Conservation (phyloP, 64 coral and sea anemone genomes). For the Astreopora myriophthalma region DNA sequence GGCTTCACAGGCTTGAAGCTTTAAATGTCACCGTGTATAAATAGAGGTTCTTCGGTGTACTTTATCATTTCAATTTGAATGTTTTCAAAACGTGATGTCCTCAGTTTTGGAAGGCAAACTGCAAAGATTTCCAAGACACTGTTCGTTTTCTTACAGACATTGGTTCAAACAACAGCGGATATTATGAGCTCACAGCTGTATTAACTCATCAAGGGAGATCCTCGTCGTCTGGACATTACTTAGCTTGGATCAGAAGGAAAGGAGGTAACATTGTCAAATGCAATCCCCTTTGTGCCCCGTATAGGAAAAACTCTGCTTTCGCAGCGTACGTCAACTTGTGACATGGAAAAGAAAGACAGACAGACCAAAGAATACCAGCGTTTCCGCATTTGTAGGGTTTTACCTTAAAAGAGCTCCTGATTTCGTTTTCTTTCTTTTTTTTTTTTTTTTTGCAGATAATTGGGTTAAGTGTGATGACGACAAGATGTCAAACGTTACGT, state of each 20-base stretch:
- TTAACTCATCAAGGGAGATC: slow-evolving; percentile 96
- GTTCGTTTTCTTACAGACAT: slow-evolving; percentile 47
- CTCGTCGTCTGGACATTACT: slow-evolving; percentile 96
- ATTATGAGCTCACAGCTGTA: slow-evolving; percentile 92
- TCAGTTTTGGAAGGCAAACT: too few species aligned
- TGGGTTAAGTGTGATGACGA: slow-evolving; percentile 72
- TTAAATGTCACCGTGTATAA: too few species aligned
- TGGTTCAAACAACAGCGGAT: slow-evolving; percentile 98
- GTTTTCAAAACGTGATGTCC: too few species aligned
- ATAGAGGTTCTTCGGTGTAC: too few species aligned
- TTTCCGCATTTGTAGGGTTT: not conserved
- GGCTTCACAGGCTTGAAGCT: too few species aligned
- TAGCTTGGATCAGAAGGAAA: slow-evolving; percentile 92
- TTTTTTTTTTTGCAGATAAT: slow-evolving; percentile 39
- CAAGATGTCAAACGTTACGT: slow-evolving; percentile 45
- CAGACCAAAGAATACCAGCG: too few species aligned
- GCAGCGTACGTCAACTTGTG: not conserved
- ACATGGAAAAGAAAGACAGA: not conserved
- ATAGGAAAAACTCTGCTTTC: not conserved
- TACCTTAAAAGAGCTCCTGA: not conserved
- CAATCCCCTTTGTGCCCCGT: not conserved
- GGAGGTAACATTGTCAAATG: slow-evolving; percentile 43
- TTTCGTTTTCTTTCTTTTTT: not conserved
- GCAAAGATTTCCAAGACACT: too few species aligned
- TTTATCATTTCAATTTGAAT: too few species aligned